Base-by-base conservation (phyloP, 2,888 invertebrate species). In the Plemyria rubiginata region DNA sequence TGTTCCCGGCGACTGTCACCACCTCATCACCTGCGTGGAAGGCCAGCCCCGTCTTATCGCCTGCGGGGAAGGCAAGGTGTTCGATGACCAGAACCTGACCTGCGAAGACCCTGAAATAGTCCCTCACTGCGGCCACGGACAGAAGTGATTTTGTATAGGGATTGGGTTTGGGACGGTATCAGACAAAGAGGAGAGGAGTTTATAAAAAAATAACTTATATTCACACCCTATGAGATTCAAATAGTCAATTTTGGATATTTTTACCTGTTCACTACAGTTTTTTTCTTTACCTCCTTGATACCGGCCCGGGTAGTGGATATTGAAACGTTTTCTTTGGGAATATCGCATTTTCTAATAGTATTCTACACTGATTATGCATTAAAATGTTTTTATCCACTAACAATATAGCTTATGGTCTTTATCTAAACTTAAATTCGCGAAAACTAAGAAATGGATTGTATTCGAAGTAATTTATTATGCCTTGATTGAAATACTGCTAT, bases 11-110 rank as follows among this genome's bases (percentile, higher is more conserved):
- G 97, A 98, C 86, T 97, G 97, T 83, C 96, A 96, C 81, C 95
- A 96, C 63, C 94, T 98, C 70, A 97, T 98, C 86, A 98, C 98
- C 65, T 98, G 98, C 84, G 98, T 98, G 46, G 96, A 98, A 76
- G 97, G 97, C 29, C 95, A 96, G 84, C 98, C 98, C 4, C 95
- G 98, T 65, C 94, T 98, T 70, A 96, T 98, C 78, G 94, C 96
- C 62, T 98, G 98, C 80, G 98, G 96, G 5, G 97, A 98, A 73
- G 97, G 95, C 79, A 96, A 97, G 86, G 95, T 97, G 54, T 96
- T 98, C 78, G 97, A 98, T 76, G 96, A 97, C 78, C 94, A 95
- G 70, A 95, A 95, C 75, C 93, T 98, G 49, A 96, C 97, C 62
- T 98, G 98, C 78, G 96, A 97, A 80, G 97, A 97, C 64, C 95